Conservation (phyloP, 2,888 invertebrate species). For the Xanthia togata region DNA sequence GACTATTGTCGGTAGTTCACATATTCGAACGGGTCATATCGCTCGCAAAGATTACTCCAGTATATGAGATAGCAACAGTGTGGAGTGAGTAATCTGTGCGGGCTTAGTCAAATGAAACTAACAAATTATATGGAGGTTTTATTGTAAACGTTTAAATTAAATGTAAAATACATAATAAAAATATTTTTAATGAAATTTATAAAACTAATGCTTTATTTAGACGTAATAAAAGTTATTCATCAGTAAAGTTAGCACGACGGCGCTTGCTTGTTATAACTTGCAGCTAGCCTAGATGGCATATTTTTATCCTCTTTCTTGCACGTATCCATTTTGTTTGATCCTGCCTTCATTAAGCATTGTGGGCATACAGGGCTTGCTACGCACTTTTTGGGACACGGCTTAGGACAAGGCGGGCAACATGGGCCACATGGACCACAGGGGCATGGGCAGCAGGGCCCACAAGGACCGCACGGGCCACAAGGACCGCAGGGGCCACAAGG, state of each 20-base stretch:
- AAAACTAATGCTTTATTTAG: background rate
- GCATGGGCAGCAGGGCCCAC: constrained; percentile 60
- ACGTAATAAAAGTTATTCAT: background rate
- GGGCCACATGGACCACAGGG: constrained; percentile 59
- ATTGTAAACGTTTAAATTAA: constrained; percentile 47
- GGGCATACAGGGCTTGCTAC: constrained; percentile 33
- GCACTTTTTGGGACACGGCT: constrained; percentile 55
- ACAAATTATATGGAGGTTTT: constrained; percentile 34
- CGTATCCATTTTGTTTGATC: constrained; percentile 46
- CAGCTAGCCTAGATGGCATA: constrained; percentile 60
- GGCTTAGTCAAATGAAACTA: constrained; percentile 51
- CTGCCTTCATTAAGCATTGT: constrained; percentile 30
- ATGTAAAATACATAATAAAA: constrained; percentile 22
- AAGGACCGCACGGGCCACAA: constrained; percentile 57
- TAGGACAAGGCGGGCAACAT: constrained; percentile 57
- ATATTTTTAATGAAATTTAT: background rate
- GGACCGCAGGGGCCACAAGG: constrained; percentile 66
- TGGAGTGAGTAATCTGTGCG: constrained; percentile 26
- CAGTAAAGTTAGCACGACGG: constrained; percentile 38
- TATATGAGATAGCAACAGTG: background rate
- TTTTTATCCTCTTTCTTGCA: constrained; percentile 69
- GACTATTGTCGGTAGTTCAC: constrained; percentile 28
- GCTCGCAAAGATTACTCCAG: constrained; percentile 41
- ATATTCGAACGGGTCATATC: background rate
- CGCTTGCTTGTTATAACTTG: constrained; percentile 58